Evolutionary conservation across 2,888 invertebrate species (phyloP), one percentile per base, ranked within the genome.

Genomic region (Polymixis lichenea): DNA sequence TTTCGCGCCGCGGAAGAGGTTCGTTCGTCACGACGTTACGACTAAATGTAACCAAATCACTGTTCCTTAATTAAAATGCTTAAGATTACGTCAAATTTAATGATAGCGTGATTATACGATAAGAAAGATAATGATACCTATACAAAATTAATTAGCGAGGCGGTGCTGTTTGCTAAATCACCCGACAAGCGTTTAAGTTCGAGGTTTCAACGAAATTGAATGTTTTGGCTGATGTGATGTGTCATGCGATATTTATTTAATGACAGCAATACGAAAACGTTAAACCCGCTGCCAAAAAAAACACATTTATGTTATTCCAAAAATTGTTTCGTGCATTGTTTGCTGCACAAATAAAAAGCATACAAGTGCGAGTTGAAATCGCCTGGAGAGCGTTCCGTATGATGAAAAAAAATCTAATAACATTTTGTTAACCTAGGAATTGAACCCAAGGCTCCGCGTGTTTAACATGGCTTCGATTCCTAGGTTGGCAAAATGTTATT

Each of bases 31-130:
- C 66, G 55, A 46, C 38, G 68, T 62, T 72, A 46, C 32, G 65
- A 55, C 43, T 0, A 53, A 83, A 75, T 80, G 80, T 75, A 69
- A 78, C 75, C 17, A 75, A 85, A 80, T 82, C 65, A 84, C 70
- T 75, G 75, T 80, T 72, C 72, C 38, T 46, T 71, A 70, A 79
- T 77, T 82, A 74, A 77, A 77, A 80, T 73, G 58, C 28, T 70
- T 58, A 56, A 75, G 72, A 79, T 82, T 82, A 84, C 75, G 88
- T 86, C 80, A 82, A 79, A 77, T 69, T 68, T 60, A 67, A 70
- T 70, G 80, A 84, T 79, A 78, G 53, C 55, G 78, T 77, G 75
- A 82, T 77, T 84, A 83, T 32, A 67, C 73, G 87, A 90, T 89
- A 89, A 78, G 43, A 17, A 65, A 11, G 56, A 71, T 62, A 80